A percentile compares a stretch with the other conserved stretches of the same genome.
phyloP scores from a whole-genome alignment of 2,797 vertebrate genomes.

The Acanthopagrus latus region DNA sequence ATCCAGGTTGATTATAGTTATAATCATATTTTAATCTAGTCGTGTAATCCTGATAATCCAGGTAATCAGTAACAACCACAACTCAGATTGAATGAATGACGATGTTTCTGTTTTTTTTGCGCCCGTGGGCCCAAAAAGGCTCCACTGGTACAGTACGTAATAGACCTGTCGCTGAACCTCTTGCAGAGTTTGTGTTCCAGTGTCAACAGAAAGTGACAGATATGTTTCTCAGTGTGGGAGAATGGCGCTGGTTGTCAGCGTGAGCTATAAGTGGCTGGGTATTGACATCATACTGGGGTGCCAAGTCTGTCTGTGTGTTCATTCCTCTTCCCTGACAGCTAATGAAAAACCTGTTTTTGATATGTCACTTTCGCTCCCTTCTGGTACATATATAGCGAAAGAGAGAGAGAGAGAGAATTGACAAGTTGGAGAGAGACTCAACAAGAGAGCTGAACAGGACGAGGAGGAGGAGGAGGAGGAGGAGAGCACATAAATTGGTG shows the following conservation, averaged over 20 bases:
- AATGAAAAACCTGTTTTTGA: conserved; percentile 74
- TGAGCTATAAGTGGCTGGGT: conserved; percentile 65
- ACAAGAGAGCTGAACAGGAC: conserved; percentile 17
- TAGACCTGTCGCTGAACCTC: conserved; percentile 57
- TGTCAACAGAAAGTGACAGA: conserved; percentile 68
- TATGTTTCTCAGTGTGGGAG: conserved; percentile 61
- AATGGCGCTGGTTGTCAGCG: conserved; percentile 67
- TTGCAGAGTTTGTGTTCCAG: conserved; percentile 49
- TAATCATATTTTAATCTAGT: no score
- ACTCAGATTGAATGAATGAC: not conserved
- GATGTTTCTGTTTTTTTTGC: conserved; percentile 31
- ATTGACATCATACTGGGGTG: conserved; percentile 69
- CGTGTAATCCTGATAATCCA: no score
- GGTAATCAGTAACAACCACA: no score
- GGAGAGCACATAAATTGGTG: conserved; percentile 59
- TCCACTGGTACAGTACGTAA: conserved; percentile 32
- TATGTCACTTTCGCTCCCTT: conserved; percentile 66
- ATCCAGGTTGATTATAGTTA: no score
- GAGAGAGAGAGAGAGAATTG: conserved; percentile 53
- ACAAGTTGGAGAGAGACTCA: conserved; percentile 34
- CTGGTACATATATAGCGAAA: conserved; percentile 55
- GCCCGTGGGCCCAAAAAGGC: conserved; percentile 31
- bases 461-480: conserved; percentile 19
- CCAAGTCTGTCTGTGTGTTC: conserved; percentile 61
- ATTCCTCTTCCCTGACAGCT: conserved; percentile 73